Evolutionary conservation across 2,797 vertebrate genomes (phyloP).

Genomic region (Centroberyx gerrardi): DNA sequence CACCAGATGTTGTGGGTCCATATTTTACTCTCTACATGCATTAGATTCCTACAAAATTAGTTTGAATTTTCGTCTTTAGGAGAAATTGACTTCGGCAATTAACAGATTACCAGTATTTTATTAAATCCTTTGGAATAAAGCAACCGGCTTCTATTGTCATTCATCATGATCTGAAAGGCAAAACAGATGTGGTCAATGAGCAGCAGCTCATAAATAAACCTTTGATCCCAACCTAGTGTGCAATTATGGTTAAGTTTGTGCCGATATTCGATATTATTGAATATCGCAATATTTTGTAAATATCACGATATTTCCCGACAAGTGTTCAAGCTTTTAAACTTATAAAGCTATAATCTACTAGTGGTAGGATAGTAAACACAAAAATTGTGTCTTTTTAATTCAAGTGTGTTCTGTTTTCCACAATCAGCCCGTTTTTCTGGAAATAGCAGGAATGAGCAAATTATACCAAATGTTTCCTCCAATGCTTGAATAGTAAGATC

Average conservation of each 20-base stretch:
- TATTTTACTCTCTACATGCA: background rate
- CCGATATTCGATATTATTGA: too few species aligned
- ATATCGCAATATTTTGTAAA: too few species aligned
- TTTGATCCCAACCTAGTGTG: constrained; percentile 41
- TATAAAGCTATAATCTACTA: too few species aligned
- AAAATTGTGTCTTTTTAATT: too few species aligned
- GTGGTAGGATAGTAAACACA: too few species aligned
- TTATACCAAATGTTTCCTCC: too few species aligned
- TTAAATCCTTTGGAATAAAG: constrained; percentile 49
- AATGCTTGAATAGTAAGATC: too few species aligned
- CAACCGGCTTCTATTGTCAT: constrained; percentile 30
- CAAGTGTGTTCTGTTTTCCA: too few species aligned
- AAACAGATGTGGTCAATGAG: constrained; percentile 49
- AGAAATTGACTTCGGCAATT: constrained; percentile 48
- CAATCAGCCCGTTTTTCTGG: too few species aligned
- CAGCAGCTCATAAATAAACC: constrained; percentile 25
- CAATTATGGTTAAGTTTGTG: constrained; percentile 29
- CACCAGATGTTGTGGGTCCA: constrained; percentile 7
- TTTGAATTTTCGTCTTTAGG: constrained; percentile 18
- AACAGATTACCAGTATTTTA: constrained; percentile 46
- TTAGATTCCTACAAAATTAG: constrained; percentile 18
- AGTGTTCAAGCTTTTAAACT: too few species aligned
- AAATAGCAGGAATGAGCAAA: too few species aligned
- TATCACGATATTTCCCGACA: too few species aligned
- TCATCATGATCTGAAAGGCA: constrained; percentile 45